Conservation (phyloP, 1,140 invertebrate genomes). For the Rhagoletis zephyria region DNA sequence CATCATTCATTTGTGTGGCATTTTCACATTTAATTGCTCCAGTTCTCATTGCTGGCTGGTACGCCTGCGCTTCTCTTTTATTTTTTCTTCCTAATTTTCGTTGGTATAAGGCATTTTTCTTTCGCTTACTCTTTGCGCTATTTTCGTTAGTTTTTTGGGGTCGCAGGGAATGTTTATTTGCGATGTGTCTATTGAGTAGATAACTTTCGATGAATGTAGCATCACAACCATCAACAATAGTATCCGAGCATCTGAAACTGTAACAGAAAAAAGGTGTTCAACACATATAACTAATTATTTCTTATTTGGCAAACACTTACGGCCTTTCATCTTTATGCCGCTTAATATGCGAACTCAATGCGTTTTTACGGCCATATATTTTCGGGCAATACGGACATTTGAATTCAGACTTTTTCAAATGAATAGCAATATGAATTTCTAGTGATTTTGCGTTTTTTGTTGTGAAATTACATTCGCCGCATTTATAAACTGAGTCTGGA, state of each 20-base stretch:
- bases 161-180: conserved; percentile 18
- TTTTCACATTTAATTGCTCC: too few relatives aligned
- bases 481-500: conserved; percentile 60
- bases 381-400: conserved; percentile 63
- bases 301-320: conserved; percentile 13
- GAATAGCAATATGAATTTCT: conserved; percentile 65
- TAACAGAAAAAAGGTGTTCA: neutral
- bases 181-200: conserved; percentile 54
- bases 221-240: conserved; percentile 46
- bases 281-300: neutral
- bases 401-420: conserved; percentile 62
- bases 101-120: neutral
- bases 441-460: conserved; percentile 66
- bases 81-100: neutral
- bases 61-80: neutral
- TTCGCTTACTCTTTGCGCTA: neutral
- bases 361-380: conserved; percentile 65
- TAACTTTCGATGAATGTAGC: conserved; percentile 37
- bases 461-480: conserved; percentile 64
- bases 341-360: conserved; percentile 63
- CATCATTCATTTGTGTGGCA: too few relatives aligned
- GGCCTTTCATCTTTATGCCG: conserved; percentile 56
- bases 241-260: conserved; percentile 46
- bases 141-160: neutral
- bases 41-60: neutral